A percentile compares a stretch with the other conserved stretches of the same genome.
phyloP scores from a whole-genome alignment of 2,888 invertebrate genomes.

The Panopea generosa region DNA sequence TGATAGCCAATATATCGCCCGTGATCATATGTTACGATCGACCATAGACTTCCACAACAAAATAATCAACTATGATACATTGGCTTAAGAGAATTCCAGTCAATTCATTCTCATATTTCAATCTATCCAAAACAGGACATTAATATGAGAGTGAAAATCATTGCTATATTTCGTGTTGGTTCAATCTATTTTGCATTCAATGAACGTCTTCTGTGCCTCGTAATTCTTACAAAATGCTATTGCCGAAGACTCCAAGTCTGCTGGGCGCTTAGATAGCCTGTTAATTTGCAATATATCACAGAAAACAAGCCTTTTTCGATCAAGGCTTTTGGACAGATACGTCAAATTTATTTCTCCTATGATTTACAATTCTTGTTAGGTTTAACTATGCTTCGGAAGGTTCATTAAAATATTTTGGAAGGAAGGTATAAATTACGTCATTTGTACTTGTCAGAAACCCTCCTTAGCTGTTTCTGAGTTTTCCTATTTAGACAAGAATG shows the following conservation, averaged over 20 bases:
- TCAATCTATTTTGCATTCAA: slow-evolving; percentile 68
- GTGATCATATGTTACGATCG: slow-evolving; percentile 58
- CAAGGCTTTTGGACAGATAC: slow-evolving; percentile 63
- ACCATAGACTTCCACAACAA: slow-evolving; percentile 39
- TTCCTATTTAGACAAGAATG: slow-evolving; percentile 51
- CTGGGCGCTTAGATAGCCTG: slow-evolving; percentile 65
- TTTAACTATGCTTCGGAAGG: slow-evolving; percentile 57
- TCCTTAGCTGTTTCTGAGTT: slow-evolving; percentile 51
- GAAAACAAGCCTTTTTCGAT: slow-evolving; percentile 59
- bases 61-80: slow-evolving; percentile 60
- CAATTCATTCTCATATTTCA: slow-evolving; percentile 65
- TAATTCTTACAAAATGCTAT: slow-evolving; percentile 65
- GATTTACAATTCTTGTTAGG: slow-evolving; percentile 55
- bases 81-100: slow-evolving; percentile 29
- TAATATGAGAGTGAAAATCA: slow-evolving; percentile 64
- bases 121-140: slow-evolving; percentile 61
- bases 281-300: slow-evolving; percentile 68
- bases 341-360: slow-evolving; percentile 64
- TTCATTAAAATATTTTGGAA: slow-evolving; percentile 69
- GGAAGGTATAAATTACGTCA: slow-evolving; percentile 67
- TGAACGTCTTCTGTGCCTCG: slow-evolving; percentile 53
- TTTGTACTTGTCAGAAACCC: slow-evolving; percentile 63
- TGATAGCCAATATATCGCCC: slow-evolving; percentile 60
- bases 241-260: slow-evolving; percentile 61
- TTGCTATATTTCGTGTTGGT: slow-evolving; percentile 63